phyloP scores from a whole-genome alignment of 1,140 invertebrate species.

The Melanaphis sacchari region DNA sequence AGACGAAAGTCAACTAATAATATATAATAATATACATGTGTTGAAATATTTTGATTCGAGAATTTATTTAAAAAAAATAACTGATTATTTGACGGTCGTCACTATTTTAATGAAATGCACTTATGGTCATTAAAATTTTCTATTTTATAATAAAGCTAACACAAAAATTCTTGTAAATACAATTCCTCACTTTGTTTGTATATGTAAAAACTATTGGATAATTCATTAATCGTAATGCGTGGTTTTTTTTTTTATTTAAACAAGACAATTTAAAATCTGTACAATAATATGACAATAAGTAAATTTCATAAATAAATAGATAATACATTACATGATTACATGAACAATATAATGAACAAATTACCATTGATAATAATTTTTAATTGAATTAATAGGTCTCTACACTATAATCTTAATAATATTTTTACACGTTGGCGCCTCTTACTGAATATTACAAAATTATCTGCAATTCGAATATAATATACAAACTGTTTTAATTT shows the following conservation, averaged over 20 bases:
- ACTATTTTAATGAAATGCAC: no score
- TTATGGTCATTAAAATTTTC: background rate
- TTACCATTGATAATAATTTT: background rate
- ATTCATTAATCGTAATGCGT: background rate
- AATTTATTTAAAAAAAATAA: no score
- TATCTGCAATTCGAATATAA: background rate
- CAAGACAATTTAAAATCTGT: background rate
- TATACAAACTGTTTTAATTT: background rate
- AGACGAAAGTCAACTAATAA: no score
- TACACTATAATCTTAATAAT: background rate
- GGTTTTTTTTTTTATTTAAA: no score
- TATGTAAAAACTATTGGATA: background rate
- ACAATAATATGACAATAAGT: background rate
- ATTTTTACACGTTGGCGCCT: background rate
- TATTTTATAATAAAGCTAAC: background rate
- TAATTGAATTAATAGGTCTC: background rate
- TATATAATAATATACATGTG: no score
- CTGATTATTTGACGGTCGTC: no score
- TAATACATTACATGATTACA: background rate
- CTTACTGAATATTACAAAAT: background rate
- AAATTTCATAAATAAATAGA: background rate
- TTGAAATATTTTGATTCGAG: no score
- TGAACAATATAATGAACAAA: background rate
- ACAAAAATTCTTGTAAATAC: background rate
- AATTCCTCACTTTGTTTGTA: background rate